A percentile compares a stretch with the other conserved stretches of the same genome.
Conservation (phyloP, 2,888 invertebrate species). For the Erannis defoliaria region DNA sequence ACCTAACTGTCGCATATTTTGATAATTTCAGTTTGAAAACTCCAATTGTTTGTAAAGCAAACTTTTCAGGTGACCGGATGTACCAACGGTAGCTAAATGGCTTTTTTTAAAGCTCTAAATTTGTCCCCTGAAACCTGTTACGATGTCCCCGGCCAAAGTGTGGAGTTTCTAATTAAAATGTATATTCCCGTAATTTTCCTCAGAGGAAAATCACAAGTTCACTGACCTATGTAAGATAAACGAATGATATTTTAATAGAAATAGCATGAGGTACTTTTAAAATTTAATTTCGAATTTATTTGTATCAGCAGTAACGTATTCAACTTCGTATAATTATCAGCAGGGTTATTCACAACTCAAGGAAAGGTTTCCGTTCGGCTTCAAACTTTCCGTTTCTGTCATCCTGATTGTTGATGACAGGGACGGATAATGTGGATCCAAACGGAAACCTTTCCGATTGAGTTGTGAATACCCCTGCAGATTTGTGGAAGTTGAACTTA, state of each 20-base stretch:
- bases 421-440: too few relatives aligned
- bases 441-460: too few relatives aligned
- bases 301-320: too few relatives aligned
- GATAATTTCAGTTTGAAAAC: neutral
- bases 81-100: conserved; percentile 5
- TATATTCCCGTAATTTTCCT: conserved; percentile 27
- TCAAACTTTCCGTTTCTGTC: too few relatives aligned
- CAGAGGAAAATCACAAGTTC: conserved; percentile 21
- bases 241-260: neutral
- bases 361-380: too few relatives aligned
- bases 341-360: too few relatives aligned
- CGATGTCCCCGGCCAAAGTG: conserved; percentile 8
- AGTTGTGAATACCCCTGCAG: too few relatives aligned
- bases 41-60: neutral
- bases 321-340: too few relatives aligned
- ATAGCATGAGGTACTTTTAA: too few relatives aligned
- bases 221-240: neutral
- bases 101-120: conserved; percentile 19
- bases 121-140: conserved; percentile 17
- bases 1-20: neutral
- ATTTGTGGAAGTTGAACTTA: too few relatives aligned
- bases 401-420: too few relatives aligned
- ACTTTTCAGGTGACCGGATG: conserved; percentile 1
- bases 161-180: conserved; percentile 27
- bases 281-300: too few relatives aligned